These are phyloP conservation scores for Aspiorhynchus laticeps DNA, from an alignment of 2,113 vertebrate species.

Conservation along the genomic window DNA sequence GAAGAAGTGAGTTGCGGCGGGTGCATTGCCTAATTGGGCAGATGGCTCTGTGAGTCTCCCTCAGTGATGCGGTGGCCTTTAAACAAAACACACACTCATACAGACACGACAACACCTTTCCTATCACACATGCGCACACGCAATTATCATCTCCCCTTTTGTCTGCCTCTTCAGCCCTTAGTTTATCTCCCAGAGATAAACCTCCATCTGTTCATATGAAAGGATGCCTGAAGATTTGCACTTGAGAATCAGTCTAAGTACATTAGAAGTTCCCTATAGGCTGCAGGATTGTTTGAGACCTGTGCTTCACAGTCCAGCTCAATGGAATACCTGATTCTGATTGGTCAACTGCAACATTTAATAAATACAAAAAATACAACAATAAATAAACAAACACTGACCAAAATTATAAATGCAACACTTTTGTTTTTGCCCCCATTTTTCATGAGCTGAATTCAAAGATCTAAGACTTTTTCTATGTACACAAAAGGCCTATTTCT, in stretches of 20 bases:
- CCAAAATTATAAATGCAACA: too few species aligned
- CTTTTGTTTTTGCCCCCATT: too few species aligned
- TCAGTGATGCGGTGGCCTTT: conserved; percentile 66
- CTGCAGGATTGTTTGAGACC: background rate
- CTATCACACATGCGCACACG: background rate
- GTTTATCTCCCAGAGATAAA: conserved; percentile 11
- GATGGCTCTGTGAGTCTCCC: conserved; percentile 75
- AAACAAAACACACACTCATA: conserved; percentile 53
- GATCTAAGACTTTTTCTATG: too few species aligned
- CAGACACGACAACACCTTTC: conserved; percentile 25
- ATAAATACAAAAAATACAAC: too few species aligned
- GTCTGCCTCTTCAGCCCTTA: conserved; percentile 38
- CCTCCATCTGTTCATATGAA: conserved; percentile 36
- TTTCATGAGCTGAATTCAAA: too few species aligned
- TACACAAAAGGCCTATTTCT: too few species aligned
- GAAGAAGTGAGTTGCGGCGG: conserved; percentile 71
- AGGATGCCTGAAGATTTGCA: background rate
- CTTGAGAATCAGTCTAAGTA: background rate
- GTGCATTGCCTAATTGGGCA: conserved; percentile 77
- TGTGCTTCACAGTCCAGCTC: too few species aligned
- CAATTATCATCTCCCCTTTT: conserved; percentile 38
- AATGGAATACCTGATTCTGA: too few species aligned
- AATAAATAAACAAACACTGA: too few species aligned
- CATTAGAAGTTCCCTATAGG: conserved; percentile 6
- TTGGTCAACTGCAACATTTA: too few species aligned